Base-by-base conservation (phyloP, 2,888 invertebrate genomes). In the Tiliacea citrago region DNA sequence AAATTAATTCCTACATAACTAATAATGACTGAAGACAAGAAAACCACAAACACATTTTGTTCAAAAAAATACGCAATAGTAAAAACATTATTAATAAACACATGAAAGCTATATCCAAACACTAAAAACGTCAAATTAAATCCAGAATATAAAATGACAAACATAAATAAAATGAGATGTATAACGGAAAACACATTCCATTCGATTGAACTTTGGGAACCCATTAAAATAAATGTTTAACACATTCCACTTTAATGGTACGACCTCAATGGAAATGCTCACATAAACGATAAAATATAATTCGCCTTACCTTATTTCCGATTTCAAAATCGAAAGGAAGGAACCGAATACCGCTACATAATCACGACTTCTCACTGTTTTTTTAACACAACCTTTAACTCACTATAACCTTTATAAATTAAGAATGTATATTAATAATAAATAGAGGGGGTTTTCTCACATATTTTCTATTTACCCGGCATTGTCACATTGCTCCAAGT, bases 391-490 rank as follows among this genome's bases (percentile, higher is more conserved):
- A 68, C 24, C 24, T 16, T 51, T 10, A 10, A 65, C 12, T 51
- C 75, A 73, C 66, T 81, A 73, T 60, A 75, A 75, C 45, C 53
- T 63, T 61, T 47, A 69, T 61, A 66, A 70, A 71, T 77, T 78
- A 29, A 78, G 76, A 77, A 83, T 68, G 58, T 45, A 45, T 63
- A 62, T 69, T 70, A 55, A 35, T 29, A 39, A 61, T 68, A 29
- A 77, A 63, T 58, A 73, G 67, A 68, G 1, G 55, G 53, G 58
- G 75, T 81, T 74, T 86, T 88, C 73, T 70, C 75, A 72, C 71
- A 82, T 83, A 86, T 85, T 80, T 87, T 77, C 58, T 72, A 77
- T 84, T 84, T 83, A 75, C 88, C 29, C 90, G 90, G 89, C 73
- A 71, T 82, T 86, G 66, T 84, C 78, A 86, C 76, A 88, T 83